Percentiles rank a stretch among this genome's conserved stretches.
These are phyloP conservation scores for Drosophila recens DNA, from an alignment of 2,888 invertebrate genomes.

Conservation along the genomic window DNA sequence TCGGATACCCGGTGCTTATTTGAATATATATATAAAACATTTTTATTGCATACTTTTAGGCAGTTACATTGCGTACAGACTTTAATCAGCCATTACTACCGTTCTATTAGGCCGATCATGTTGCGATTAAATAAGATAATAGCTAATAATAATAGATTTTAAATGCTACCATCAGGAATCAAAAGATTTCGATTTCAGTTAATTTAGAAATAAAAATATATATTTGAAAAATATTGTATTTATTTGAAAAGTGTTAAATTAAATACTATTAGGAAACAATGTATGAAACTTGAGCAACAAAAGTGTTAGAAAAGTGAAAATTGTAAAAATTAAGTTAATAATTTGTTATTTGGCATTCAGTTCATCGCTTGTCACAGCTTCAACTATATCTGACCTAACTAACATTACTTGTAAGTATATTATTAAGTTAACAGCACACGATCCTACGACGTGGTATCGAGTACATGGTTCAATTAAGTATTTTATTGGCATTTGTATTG, in stretches of 20 bases:
- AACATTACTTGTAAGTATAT: constrained; percentile 5
- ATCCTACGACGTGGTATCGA: constrained; percentile 10
- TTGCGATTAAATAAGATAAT: no score
- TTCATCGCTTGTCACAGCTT: constrained; percentile 11
- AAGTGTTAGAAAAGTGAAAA: constrained; percentile 11
- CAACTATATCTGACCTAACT: constrained; percentile 14
- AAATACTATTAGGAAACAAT: constrained; percentile 24
- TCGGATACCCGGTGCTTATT: no score
- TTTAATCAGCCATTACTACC: no score
- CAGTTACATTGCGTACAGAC: no score
- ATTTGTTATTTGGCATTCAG: constrained; percentile 29
- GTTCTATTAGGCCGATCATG: no score
- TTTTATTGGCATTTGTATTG: constrained; percentile 6
- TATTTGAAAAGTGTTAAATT: constrained; percentile 18
- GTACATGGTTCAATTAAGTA: constrained; percentile 19
- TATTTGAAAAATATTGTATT: constrained; percentile 11
- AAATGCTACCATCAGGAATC: not conserved
- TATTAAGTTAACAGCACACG: constrained; percentile 10
- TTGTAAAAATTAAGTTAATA: not conserved
- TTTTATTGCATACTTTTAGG: no score
- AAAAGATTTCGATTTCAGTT: not conserved
- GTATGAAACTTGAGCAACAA: constrained; percentile 18
- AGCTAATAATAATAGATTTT: no score
- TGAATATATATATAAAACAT: no score
- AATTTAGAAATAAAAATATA: not conserved